Base-by-base conservation (phyloP, 2,888 invertebrate genomes). In the Phlogophora meticulosa region DNA sequence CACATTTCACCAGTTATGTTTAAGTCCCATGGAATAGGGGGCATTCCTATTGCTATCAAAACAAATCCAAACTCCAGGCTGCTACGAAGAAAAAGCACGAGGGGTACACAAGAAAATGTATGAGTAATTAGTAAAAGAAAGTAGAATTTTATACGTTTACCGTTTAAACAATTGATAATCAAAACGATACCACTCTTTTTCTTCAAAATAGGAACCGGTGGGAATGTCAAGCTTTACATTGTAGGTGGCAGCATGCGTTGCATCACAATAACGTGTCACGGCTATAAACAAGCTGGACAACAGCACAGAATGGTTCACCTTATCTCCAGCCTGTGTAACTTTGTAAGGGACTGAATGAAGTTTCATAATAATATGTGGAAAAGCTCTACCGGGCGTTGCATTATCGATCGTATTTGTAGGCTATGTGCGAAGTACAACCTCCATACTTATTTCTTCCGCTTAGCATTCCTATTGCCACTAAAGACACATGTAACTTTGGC, bases 201-300 rank as follows among this genome's bases (percentile, higher is more conserved):
- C 7, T 7, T 36, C 2, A 4, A 17, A 36, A 20, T 43, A 67
- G 32, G n/a, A 43, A 46, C 28, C 17, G 1, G 4, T n/a, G n/a
- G n/a, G n/a, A n/a, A n/a, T n/a, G n/a, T n/a, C n/a, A n/a, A 40
- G 34, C 13, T 24, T 40, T 11, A 65, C 79, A 52, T 59, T 77
- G 72, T 72, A 51, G 22, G 22, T 7, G 2, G 9, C 24, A 40
- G 32, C 10, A 17, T 0, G 13, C 28, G 73, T 74, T 74, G 34
- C 58, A 4, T 73, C 74, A 78, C 58, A 59, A 48, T 59, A 42
- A 45, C 46, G 1, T 43, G 73, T 20, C 55, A 22, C 40, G 36
- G 20, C 38, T 36, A 46, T 64, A 45, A 59, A 45, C 49, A 15
- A 20, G 34, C 57, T 38, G 65, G 65, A 49, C 73, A 28, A 22